Base-by-base conservation (phyloP, 2,888 invertebrate species). In the Junonia oenone region DNA sequence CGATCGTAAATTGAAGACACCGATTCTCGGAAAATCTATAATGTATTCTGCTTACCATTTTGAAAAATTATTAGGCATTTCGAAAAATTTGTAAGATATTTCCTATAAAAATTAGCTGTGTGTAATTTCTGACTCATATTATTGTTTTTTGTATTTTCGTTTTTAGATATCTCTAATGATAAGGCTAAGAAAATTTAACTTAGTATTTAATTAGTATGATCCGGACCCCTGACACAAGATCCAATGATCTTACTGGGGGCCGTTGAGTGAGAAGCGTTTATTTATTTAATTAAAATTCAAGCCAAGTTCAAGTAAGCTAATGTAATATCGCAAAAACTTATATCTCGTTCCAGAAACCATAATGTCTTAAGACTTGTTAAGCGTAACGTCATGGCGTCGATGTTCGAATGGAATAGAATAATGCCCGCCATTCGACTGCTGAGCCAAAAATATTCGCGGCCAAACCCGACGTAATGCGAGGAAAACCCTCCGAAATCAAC, bases 361-460 rank as follows among this genome's bases (percentile, higher is more conserved):
- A 51, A 48, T 62, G 62, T 67, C 61, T 68, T 66, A 64, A 62
- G 60, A 67, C 57, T 64, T 61, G 64, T 61, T 63, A 60, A 48
- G 37, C 51, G 49, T 49, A 47, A 51, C 35, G 37, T 49, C 54
- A 59, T 38, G 49, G 33, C 35, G 50, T 52, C 48, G 47, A 54
- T 54, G 31, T 31, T 40, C 22, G 13, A 13, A 26, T 22, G 13
- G 43, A 43, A 43, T 43, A 26, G 43, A 46, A 52, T 47, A 51
- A 51, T 31, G 40, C 40, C 17, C 19, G 17, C 31, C 31, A 17
- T 40, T 48, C 35, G 48, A 49, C 37, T 49, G 27, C 35, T 47
- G 17, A 49, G 55, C 26, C 49, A 49, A 55, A 55, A 55, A 45
- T 51, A 55, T 55, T 50, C 45, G 4, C n/a, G 17, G 15, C 37